Percentiles rank a stretch among this genome's conserved stretches.
Evolutionary conservation across 1,140 invertebrate genomes (phyloP).

Genomic region (Pentalonia nigronervosa): DNA sequence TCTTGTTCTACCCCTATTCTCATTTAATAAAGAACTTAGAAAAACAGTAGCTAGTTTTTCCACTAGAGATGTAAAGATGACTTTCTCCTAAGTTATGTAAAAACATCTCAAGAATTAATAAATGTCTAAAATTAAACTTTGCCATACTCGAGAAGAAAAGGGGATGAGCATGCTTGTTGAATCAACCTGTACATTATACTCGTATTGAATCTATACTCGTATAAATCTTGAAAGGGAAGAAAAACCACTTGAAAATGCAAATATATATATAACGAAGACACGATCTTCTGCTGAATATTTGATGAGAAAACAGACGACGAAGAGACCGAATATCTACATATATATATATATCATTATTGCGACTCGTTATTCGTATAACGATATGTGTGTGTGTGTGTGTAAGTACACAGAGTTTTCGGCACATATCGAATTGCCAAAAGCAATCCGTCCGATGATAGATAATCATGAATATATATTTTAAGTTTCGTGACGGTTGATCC

Average conservation of each 20-base stretch:
- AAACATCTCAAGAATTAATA: background rate
- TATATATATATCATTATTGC: conserved; percentile 1
- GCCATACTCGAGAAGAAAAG: background rate
- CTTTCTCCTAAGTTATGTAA: background rate
- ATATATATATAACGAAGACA: background rate
- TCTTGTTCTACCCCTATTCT: background rate
- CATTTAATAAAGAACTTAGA: background rate
- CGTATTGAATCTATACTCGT: background rate
- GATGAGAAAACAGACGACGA: background rate
- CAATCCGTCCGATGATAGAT: background rate
- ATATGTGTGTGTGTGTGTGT: too few species aligned
- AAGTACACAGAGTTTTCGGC: background rate
- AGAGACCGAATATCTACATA: background rate
- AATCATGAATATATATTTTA: too few species aligned
- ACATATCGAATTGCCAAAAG: background rate
- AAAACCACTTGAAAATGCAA: background rate
- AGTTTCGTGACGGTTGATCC: too few species aligned
- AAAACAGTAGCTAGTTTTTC: background rate
- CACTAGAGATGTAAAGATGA: too few species aligned
- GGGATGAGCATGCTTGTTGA: background rate
- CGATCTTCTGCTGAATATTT: background rate
- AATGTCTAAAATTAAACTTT: background rate
- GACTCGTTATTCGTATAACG: background rate
- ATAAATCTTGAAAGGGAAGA: background rate
- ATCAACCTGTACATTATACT: background rate